Evolutionary conservation across 1,140 invertebrate genomes (phyloP).

Genomic region (Heterodera carotae): DNA sequence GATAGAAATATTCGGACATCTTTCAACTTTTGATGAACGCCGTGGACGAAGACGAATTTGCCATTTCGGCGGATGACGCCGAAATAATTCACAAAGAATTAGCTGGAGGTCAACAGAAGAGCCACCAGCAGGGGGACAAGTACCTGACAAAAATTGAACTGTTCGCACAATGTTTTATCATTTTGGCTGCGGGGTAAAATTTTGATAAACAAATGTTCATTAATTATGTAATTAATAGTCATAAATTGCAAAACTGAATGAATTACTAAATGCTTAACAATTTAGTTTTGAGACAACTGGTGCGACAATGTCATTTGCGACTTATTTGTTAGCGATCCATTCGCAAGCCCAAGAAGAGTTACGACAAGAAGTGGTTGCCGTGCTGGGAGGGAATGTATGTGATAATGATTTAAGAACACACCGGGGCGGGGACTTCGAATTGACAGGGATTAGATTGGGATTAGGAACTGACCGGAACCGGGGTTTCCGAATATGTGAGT

Average conservation of each 20-base stretch:
- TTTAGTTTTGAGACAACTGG: constrained; percentile 64
- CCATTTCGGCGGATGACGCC: constrained; percentile 13
- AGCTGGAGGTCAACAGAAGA: neutral
- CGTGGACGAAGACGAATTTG: constrained; percentile 31
- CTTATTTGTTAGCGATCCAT: constrained; percentile 59
- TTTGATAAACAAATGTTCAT: no score
- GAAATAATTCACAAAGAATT: constrained; percentile 31
- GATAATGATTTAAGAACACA: constrained; percentile 2
- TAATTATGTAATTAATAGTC: neutral
- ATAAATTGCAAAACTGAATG: no score
- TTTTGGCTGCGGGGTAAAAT: constrained; percentile 34
- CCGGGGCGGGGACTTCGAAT: no score
- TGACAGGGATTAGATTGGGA: no score
- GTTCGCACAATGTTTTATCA: constrained; percentile 31
- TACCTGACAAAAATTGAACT: constrained; percentile 34
- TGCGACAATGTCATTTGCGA: constrained; percentile 48
- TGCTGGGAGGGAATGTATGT: constrained; percentile 6
- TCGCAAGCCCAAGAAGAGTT: constrained; percentile 58
- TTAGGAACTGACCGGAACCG: no score
- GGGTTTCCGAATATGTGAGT: no score
- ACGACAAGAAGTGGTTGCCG: constrained; percentile 27
- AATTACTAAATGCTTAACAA: neutral
- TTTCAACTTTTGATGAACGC: constrained; percentile 44
- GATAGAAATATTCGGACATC: constrained; percentile 42
- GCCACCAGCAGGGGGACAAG: constrained; percentile 14